phyloP scores from a whole-genome alignment of 2,888 invertebrate species.

The Tortricodes alternella region DNA sequence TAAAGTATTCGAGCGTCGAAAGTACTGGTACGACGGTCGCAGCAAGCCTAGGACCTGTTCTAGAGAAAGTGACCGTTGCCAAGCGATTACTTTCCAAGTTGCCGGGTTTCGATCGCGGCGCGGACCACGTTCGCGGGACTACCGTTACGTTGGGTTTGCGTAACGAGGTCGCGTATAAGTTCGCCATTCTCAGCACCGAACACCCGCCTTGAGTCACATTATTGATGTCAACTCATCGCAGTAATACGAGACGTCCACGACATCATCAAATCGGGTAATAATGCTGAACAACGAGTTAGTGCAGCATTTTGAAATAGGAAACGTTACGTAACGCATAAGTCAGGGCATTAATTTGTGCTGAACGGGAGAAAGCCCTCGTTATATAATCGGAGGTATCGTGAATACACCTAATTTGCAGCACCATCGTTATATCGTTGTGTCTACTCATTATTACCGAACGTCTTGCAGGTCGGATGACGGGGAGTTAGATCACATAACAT shows the following conservation, averaged over 20 bases:
- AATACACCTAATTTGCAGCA: conserved; percentile 10
- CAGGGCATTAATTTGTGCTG: conserved; percentile 21
- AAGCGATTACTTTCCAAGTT: conserved; percentile 72
- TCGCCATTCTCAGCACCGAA: conserved; percentile 41
- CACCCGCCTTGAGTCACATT: conserved; percentile 22
- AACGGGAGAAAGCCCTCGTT: conserved; percentile 24
- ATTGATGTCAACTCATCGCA: conserved; percentile 20
- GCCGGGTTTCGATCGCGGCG: conserved; percentile 53
- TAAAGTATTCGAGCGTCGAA: not conserved
- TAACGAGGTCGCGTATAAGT: conserved; percentile 64
- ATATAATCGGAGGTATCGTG: conserved; percentile 22
- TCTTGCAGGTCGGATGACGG: not conserved
- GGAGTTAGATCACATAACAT: not conserved
- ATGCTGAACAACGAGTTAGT: conserved; percentile 13
- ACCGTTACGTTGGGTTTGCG: conserved; percentile 71
- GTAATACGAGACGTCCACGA: conserved; percentile 19
- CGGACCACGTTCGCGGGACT: conserved; percentile 46
- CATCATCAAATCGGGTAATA: conserved; percentile 18
- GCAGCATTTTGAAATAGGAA: conserved; percentile 22
- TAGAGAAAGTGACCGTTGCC: conserved; percentile 77
- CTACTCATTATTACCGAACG: not conserved
- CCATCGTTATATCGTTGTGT: not conserved
- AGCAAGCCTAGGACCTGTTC: conserved; percentile 59
- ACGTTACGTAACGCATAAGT: conserved; percentile 19
- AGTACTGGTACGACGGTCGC: conserved; percentile 39